Conservation (phyloP, 2,113 vertebrate genomes). For the Syngnathus floridae region DNA sequence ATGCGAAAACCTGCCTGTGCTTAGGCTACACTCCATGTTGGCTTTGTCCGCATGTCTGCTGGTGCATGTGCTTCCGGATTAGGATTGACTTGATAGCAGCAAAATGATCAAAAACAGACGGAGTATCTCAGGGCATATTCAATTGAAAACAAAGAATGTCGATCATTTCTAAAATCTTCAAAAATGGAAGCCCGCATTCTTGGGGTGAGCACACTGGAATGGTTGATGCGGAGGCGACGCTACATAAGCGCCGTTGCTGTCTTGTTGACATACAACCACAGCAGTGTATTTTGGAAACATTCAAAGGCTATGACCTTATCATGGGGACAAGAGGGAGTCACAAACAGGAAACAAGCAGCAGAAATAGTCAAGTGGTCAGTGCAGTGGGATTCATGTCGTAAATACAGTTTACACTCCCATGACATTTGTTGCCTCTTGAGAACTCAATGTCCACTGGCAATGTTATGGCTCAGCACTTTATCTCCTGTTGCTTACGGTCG, state of each 20-base stretch:
- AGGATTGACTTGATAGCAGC: too few relatives aligned
- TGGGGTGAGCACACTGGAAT: neutral
- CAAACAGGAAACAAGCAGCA: conserved; percentile 31
- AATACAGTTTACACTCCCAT: neutral
- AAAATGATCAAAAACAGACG: too few relatives aligned
- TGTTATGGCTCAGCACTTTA: conserved; percentile 4
- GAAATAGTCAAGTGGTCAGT: conserved; percentile 21
- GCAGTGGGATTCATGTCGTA: conserved; percentile 25
- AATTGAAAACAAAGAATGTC: neutral
- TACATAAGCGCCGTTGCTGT: neutral
- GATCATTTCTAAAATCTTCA: neutral
- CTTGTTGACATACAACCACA: conserved; percentile 4
- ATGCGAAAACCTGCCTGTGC: conserved; percentile 36
- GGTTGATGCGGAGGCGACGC: neutral
- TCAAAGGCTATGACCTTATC: conserved; percentile 21
- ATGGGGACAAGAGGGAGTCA: conserved; percentile 20
- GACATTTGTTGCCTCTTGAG: conserved; percentile 21
- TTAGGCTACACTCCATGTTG: conserved; percentile 27
- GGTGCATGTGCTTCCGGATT: conserved; percentile 12
- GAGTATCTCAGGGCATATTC: too few relatives aligned
- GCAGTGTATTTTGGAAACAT: conserved; percentile 1
- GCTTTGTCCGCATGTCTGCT: conserved; percentile 21
- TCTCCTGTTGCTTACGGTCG: neutral
- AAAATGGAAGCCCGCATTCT: neutral
- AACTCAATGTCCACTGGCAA: conserved; percentile 36